These are phyloP conservation scores for Eira barbara DNA, from an alignment of 2,113 vertebrate genomes.

Conservation along the genomic window DNA sequence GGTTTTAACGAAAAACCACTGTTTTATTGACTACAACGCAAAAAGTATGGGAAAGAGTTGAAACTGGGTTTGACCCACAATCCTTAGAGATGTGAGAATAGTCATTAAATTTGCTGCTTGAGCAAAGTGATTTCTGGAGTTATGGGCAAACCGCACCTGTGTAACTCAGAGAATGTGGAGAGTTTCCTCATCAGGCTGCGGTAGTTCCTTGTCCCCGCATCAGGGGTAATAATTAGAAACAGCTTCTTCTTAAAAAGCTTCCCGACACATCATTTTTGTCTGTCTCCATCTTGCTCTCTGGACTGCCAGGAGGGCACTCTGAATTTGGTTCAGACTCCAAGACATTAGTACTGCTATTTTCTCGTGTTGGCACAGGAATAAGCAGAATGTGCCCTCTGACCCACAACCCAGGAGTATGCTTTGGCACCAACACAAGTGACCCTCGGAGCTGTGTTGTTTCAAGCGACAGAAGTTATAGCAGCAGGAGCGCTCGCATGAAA, in stretches of 20 bases:
- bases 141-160: not conserved
- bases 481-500: not conserved
- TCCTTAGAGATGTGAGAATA: not conserved
- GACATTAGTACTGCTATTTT: not conserved
- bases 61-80: not conserved
- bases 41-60: not conserved
- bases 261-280: not conserved
- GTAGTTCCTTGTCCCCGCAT: not conserved
- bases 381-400: not conserved
- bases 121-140: not conserved
- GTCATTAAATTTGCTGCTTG: not conserved
- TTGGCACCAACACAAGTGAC: not conserved
- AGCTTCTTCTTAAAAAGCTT: not conserved
- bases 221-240: not conserved
- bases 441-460: not conserved
- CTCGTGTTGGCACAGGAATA: not conserved
- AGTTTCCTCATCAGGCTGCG: not conserved
- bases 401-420: not conserved
- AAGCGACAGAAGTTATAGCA: constrained; percentile 44
- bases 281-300: not conserved
- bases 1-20: not conserved
- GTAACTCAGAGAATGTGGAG: not conserved
- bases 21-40: not conserved
- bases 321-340: not conserved
- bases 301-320: not conserved